These are phyloP conservation scores for Oryzias javanicus DNA, from an alignment of 2,113 vertebrate species.

Conservation along the genomic window DNA sequence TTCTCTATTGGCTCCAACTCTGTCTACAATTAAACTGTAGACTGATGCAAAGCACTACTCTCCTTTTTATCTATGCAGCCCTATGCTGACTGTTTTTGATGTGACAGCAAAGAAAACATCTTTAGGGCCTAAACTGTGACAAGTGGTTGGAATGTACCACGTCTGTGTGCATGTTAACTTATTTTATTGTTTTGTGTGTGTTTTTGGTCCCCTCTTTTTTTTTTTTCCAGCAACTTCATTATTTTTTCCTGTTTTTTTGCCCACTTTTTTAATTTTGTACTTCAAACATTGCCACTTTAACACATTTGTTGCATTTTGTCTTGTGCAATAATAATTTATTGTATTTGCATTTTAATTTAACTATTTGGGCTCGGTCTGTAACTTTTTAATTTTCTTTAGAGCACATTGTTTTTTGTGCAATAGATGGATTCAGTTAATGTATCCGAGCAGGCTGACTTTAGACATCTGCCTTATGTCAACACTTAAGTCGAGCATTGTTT, in stretches of 20 bases:
- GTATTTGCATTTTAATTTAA: slow-evolving; percentile 46
- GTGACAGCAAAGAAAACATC: slow-evolving; percentile 71
- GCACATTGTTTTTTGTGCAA: slow-evolving; percentile 63
- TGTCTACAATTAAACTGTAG: slow-evolving; percentile 36
- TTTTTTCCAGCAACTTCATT: slow-evolving; percentile 17
- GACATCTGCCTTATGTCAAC: slow-evolving; percentile 57
- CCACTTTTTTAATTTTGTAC: slow-evolving; percentile 14
- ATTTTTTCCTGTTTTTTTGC: slow-evolving; percentile 47
- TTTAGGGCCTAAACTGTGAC: slow-evolving; percentile 84
- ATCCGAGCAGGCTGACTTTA: slow-evolving; percentile 8
- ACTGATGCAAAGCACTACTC: slow-evolving; percentile 63
- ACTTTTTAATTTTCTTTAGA: slow-evolving; percentile 14
- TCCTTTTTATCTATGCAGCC: slow-evolving; percentile 69
- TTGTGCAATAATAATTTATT: slow-evolving; percentile 59
- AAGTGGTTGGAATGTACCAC: slow-evolving; percentile 81
- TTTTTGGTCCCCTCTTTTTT: slow-evolving; percentile 49
- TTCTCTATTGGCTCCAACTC: slow-evolving; percentile 19
- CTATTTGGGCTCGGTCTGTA: slow-evolving; percentile 30
- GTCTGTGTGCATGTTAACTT: not conserved
- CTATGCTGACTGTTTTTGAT: slow-evolving; percentile 62
- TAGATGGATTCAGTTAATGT: slow-evolving; percentile 62
- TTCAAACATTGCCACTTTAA: slow-evolving; percentile 54
- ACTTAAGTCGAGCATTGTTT: slow-evolving; percentile 29
- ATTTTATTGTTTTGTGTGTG: slow-evolving; percentile 72
- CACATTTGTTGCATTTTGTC: slow-evolving; percentile 44